These are phyloP conservation scores for Chaetodon auriga DNA, from an alignment of 2,113 vertebrate genomes.

Conservation along the genomic window DNA sequence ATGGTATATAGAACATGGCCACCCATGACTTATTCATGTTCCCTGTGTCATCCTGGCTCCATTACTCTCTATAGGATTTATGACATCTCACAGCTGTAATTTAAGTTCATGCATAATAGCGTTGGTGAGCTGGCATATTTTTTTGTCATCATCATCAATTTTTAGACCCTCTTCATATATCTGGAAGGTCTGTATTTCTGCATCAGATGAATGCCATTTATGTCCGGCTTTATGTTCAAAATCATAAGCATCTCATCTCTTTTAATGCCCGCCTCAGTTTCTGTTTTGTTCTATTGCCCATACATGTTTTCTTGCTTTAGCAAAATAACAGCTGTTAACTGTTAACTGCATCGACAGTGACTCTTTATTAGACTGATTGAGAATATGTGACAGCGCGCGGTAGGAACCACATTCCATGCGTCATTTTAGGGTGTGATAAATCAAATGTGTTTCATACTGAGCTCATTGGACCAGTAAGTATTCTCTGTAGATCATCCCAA, in stretches of 20 bases:
- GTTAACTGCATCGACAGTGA: slow-evolving; percentile 19
- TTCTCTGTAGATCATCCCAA: slow-evolving; percentile 32
- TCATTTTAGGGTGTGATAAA: slow-evolving; percentile 24
- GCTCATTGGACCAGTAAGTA: slow-evolving; percentile 31
- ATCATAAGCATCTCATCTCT: neutral
- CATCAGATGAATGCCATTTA: neutral
- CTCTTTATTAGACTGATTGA: slow-evolving; percentile 15
- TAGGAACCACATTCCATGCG: neutral
- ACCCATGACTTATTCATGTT: slow-evolving; percentile 76
- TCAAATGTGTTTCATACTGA: slow-evolving; percentile 14
- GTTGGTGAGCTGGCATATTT: slow-evolving; percentile 42
- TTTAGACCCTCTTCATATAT: slow-evolving; percentile 12
- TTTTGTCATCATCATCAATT: slow-evolving; percentile 46
- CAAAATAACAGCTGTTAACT: slow-evolving; percentile 30
- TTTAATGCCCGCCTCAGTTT: slow-evolving; percentile 3
- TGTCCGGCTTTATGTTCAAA: neutral
- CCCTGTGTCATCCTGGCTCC: slow-evolving; percentile 36
- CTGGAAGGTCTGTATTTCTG: slow-evolving; percentile 3
- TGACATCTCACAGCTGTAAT: slow-evolving; percentile 64
- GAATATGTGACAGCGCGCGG: slow-evolving; percentile 8
- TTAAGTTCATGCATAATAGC: slow-evolving; percentile 67
- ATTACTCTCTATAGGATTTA: slow-evolving; percentile 66
- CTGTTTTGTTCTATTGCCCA: slow-evolving; percentile 4
- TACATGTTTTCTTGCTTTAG: slow-evolving; percentile 11
- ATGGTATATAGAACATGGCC: slow-evolving; percentile 53